Conservation (phyloP, 2,113 vertebrate species). For the Phalacrocorax brasilianus region DNA sequence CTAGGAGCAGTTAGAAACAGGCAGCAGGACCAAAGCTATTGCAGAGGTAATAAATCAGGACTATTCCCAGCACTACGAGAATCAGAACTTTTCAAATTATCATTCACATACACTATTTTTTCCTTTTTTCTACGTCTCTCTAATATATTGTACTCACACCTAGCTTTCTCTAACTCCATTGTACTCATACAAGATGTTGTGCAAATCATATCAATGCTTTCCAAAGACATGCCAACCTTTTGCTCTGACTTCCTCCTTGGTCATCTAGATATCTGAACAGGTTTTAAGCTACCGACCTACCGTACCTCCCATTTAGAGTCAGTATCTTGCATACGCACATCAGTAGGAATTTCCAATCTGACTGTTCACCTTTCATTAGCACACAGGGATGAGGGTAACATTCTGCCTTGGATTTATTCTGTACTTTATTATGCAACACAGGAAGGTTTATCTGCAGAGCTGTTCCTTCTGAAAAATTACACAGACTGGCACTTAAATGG, state of each 20-base stretch:
- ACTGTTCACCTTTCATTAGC: background rate
- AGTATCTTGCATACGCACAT: background rate
- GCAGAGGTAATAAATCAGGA: background rate
- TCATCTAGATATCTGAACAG: background rate
- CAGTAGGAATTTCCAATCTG: background rate
- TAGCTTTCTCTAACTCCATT: background rate
- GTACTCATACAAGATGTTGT: background rate
- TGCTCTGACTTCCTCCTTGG: background rate
- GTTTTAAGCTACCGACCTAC: background rate
- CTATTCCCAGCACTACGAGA: background rate
- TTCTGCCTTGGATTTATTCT: constrained; percentile 18
- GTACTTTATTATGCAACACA: constrained; percentile 1
- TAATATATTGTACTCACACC: background rate
- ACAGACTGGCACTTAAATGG: background rate
- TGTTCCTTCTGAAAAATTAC: background rate
- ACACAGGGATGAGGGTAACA: background rate
- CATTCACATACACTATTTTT: background rate
- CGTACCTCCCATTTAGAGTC: background rate
- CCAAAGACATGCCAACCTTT: constrained; percentile 21
- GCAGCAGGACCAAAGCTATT: background rate
- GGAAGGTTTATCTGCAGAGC: background rate
- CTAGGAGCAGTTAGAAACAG: background rate
- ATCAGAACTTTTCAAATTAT: background rate
- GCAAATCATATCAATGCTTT: background rate
- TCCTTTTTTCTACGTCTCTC: background rate